phyloP scores from a whole-genome alignment of 2,888 invertebrate species.

The Diadegma fenestrale region DNA sequence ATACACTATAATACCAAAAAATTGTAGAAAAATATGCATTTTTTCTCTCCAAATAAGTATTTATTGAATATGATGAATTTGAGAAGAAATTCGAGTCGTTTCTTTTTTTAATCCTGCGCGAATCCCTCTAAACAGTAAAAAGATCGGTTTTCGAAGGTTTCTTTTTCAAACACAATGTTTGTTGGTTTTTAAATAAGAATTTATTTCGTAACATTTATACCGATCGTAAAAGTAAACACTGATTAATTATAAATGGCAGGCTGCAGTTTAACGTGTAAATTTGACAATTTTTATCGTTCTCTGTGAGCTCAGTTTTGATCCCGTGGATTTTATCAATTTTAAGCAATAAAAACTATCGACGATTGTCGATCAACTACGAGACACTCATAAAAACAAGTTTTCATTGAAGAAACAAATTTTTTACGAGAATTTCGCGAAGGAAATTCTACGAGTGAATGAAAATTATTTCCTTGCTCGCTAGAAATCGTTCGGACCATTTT shows the following conservation, averaged over 20 bases:
- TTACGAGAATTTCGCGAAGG: no score
- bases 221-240: not conserved
- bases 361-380: not conserved
- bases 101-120: not conserved
- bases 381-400: not conserved
- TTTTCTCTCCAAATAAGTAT: constrained; percentile 6
- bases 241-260: not conserved
- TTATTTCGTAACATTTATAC: not conserved
- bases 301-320: not conserved
- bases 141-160: not conserved
- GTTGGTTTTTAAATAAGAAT: not conserved
- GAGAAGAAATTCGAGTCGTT: not conserved
- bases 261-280: not conserved
- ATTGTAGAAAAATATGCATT: constrained; percentile 8
- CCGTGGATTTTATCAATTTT: not conserved
- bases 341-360: not conserved
- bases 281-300: not conserved
- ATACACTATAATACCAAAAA: constrained; percentile 8
- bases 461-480: not conserved
- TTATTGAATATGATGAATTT: constrained; percentile 15
- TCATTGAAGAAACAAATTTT: no score
- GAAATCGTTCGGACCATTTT: not conserved
- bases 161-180: not conserved
- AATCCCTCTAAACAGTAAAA: not conserved
- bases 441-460: not conserved